Evolutionary conservation across 2,888 invertebrate genomes (phyloP), one percentile per base, ranked within the genome.

Genomic region (Amiota mariae): DNA sequence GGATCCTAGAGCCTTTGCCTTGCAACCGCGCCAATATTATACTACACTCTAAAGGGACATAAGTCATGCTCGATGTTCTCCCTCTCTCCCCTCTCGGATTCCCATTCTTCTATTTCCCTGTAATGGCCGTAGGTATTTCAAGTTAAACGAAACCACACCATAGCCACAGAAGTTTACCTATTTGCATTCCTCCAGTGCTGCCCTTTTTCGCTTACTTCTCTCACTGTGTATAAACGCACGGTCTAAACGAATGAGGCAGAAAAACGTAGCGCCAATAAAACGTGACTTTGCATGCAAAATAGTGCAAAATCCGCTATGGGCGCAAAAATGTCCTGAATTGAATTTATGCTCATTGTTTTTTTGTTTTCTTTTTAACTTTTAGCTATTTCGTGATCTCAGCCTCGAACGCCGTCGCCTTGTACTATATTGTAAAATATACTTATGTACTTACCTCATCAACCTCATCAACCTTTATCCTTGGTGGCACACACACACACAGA

Each of bases 251-350:
- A 72, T 56, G 72, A 59, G 57, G 54, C 59, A 66, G 56, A 66
- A 48, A 54, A 51, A 73, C 47, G 79, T 76, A 64, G 66, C 75
- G 77, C 82, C 84, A 75, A 80, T 82, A 79, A 81, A 83, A 82
- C 82, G 84, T 36, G 49, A 79, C 82, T 85, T 85, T 81, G 82
- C 81, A 87, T 88, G 88, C 88, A 82, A 80, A 87, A 88, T 88
- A 68, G 67, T 68, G 67, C 67, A 68, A 68, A 68, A 68, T 54
- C 54, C 67, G 67, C 67, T 68, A 20, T 49, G 67, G 67, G 54
- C 67, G 67, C 67, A 68, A 68, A 51, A 68, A 51, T 20, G 67
- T 68, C 54, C 67, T 68, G 67, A 68, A 68, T 68, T 68, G 67
- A 68, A 68, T 68, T 66, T 66, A n/a, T 63, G 63, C 18, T 63